Conservation (phyloP, 1,140 invertebrate genomes). For the Dinoponera quadriceps region DNA sequence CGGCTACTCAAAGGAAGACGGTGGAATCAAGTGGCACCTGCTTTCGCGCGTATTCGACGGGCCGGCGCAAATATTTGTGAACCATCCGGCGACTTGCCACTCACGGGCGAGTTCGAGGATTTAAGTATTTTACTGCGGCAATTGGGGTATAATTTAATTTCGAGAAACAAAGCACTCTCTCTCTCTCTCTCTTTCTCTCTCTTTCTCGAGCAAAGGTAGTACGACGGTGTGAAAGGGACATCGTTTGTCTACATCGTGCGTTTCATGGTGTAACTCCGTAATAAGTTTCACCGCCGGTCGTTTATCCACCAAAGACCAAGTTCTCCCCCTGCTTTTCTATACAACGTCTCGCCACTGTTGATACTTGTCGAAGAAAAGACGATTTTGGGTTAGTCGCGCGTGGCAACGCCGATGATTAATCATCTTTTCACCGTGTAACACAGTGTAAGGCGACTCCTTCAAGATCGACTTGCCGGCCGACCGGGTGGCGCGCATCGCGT, state of each 20-base stretch:
- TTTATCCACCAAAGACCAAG: slow-evolving; percentile 34
- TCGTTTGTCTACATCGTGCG: slow-evolving; percentile 40
- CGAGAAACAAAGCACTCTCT: neutral
- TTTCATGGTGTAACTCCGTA: slow-evolving; percentile 31
- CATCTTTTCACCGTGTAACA: slow-evolving; percentile 2
- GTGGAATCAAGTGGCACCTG: neutral
- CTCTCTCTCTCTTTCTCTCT: too few species aligned
- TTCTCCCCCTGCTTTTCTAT: slow-evolving; percentile 3
- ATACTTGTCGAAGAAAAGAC: slow-evolving; percentile 38
- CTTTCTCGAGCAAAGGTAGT: neutral
- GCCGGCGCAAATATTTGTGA: slow-evolving; percentile 15
- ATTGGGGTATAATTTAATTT: slow-evolving; percentile 32
- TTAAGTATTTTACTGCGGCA: neutral
- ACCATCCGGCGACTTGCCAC: neutral
- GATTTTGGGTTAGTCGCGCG: slow-evolving; percentile 32
- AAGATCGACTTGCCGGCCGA: slow-evolving; percentile 12
- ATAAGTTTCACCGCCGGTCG: slow-evolving; percentile 27
- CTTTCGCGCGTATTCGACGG: neutral
- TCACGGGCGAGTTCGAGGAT: neutral
- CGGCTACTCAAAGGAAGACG: neutral
- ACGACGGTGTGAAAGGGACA: neutral
- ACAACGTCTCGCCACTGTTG: slow-evolving; percentile 8
- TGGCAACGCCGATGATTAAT: slow-evolving; percentile 37
- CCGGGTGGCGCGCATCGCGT: slow-evolving; percentile 7
- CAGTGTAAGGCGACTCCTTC: neutral